These are phyloP conservation scores for Nothobranchius kuhntae DNA, from an alignment of 2,113 vertebrate species.

Conservation along the genomic window DNA sequence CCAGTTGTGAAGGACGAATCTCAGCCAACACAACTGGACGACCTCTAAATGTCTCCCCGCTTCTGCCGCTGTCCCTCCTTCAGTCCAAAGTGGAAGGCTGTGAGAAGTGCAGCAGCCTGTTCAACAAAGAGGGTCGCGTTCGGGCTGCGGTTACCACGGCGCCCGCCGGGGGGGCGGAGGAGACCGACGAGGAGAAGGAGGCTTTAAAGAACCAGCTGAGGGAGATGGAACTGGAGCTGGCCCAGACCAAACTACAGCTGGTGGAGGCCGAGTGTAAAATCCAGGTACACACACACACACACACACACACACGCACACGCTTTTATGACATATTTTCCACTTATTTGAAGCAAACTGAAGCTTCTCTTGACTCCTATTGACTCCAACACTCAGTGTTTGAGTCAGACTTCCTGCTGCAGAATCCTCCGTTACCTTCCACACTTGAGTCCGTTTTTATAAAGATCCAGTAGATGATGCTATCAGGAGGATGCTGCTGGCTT, in stretches of 20 bases:
- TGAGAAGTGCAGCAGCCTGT: constrained; percentile 72
- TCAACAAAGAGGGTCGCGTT: constrained; percentile 76
- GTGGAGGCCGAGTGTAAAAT: constrained; percentile 99
- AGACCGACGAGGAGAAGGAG: constrained; percentile 94
- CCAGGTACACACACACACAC: constrained; percentile 80
- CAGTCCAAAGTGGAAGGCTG: constrained; percentile 71
- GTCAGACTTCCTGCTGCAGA: neutral
- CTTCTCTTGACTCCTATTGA: no score
- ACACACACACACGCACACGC: no score
- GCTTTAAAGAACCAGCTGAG: constrained; percentile 92
- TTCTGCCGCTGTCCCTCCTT: neutral
- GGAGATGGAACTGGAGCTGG: constrained; percentile 97
- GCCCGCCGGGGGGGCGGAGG: constrained; percentile 83
- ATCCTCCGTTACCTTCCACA: no score
- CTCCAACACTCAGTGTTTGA: neutral
- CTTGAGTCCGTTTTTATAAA: neutral
- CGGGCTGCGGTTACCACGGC: constrained; percentile 63
- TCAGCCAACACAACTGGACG: no score
- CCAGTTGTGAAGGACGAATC: neutral
- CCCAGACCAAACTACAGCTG: constrained; percentile 97
- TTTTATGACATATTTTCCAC: no score
- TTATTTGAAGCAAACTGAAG: no score
- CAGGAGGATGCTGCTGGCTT: neutral
- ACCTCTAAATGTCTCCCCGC: neutral
- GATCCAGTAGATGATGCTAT: neutral